Evolutionary conservation across 2,888 invertebrate genomes (phyloP).

Genomic region (Unio pictorum): DNA sequence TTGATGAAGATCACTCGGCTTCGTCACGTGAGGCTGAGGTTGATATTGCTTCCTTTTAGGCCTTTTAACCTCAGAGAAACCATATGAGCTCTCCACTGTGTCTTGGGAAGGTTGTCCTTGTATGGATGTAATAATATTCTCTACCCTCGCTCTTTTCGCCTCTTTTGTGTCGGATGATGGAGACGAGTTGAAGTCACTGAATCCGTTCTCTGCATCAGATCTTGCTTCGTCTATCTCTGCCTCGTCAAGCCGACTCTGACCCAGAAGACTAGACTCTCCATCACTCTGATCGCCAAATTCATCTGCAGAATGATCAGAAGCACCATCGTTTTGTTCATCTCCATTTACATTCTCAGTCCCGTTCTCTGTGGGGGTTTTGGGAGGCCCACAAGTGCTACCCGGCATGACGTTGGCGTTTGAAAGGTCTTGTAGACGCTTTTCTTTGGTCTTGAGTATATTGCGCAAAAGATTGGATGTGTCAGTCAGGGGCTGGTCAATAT

Average conservation of each 20-base stretch:
- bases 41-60: conserved; percentile 93
- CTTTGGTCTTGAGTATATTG: conserved; percentile 88
- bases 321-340: conserved; percentile 35
- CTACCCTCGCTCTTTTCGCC: conserved; percentile 92
- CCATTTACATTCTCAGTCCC: conserved; percentile 11
- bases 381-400: conserved; percentile 12
- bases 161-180: conserved; percentile 49
- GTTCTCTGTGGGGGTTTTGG: conserved; percentile 21
- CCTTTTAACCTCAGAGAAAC: conserved; percentile 45
- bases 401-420: conserved; percentile 28
- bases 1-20: conserved; percentile 36
- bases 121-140: conserved; percentile 96
- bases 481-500: conserved; percentile 31
- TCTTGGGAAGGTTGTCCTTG: conserved; percentile 73
- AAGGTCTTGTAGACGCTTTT: conserved; percentile 79
- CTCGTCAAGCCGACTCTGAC: conserved; percentile 29
- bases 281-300: conserved; percentile 48
- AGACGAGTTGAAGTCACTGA: conserved; percentile 22
- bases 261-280: conserved; percentile 38
- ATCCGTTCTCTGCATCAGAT: conserved; percentile 30
- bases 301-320: conserved; percentile 38
- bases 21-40: conserved; percentile 85
- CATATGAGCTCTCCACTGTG: conserved; percentile 29
- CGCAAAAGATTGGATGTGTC: conserved; percentile 82
- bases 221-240: conserved; percentile 33